A percentile compares a stretch with the other conserved stretches of the same genome.
phyloP scores from a whole-genome alignment of 35 echinoderm and acorn worm species.

The Apostichopus parvimensis region DNA sequence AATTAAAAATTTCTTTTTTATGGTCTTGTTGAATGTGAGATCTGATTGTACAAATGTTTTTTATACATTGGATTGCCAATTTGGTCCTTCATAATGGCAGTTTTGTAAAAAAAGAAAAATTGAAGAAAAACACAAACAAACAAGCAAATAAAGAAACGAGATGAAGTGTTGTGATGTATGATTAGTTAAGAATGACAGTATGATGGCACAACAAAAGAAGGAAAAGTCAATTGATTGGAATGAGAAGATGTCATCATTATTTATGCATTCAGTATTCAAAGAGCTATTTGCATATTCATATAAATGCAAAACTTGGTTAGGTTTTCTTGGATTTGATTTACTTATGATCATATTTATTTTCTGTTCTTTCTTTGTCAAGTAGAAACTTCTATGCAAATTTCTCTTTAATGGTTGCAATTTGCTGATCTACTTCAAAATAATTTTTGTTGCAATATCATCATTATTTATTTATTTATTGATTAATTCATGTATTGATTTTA shows the following conservation, averaged over 20 bases:
- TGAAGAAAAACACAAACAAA: not conserved
- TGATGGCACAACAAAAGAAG: not conserved
- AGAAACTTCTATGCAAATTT: constrained; percentile 18
- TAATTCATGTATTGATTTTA: not conserved
- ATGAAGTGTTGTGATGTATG: not conserved
- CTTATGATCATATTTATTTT: not conserved
- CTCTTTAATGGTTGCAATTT: not conserved
- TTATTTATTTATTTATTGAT: not conserved
- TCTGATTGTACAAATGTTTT: constrained; percentile 39
- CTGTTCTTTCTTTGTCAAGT: not conserved
- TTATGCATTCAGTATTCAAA: not conserved
- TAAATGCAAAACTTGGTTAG: not conserved
- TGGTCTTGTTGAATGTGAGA: constrained; percentile 23
- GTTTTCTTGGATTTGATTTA: not conserved
- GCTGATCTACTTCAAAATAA: not conserved
- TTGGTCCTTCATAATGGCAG: constrained; percentile 22
- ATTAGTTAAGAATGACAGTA: not conserved
- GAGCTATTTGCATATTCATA: not conserved
- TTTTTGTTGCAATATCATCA: not conserved
- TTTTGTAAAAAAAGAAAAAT: constrained; percentile 30
- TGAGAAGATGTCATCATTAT: not conserved
- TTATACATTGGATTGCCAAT: constrained; percentile 44
- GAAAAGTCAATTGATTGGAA: not conserved
- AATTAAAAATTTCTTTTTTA: not conserved
- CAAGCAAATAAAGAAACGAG: not conserved